Percentiles rank a stretch among this genome's conserved stretches.
Conservation (phyloP, 2,113 vertebrate species). For the Poeciliopsis turrubarensis region DNA sequence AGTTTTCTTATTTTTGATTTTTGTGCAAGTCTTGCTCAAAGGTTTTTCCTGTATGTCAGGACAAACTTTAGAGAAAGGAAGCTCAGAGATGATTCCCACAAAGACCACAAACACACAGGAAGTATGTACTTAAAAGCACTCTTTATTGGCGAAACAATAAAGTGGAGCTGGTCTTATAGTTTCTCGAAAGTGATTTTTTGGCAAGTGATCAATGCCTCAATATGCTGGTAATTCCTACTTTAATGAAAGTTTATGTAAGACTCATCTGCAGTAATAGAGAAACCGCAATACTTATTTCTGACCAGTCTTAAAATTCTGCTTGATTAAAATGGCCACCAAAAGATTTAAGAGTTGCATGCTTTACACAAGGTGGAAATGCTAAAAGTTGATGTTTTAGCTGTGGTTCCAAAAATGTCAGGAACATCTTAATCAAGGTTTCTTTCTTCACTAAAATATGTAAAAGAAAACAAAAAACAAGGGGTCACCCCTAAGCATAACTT, state of each 20-base stretch:
- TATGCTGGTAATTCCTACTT: constrained; percentile 1
- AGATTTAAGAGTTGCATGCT: not conserved
- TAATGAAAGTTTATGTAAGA: not conserved
- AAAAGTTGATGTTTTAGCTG: not conserved
- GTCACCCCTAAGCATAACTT: not conserved
- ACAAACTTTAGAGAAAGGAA: not conserved
- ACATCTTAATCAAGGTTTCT: not conserved
- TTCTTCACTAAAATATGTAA: too few species aligned
- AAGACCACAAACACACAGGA: constrained; percentile 4
- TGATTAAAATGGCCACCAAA: not conserved
- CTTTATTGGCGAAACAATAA: constrained; percentile 26
- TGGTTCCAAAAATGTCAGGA: not conserved
- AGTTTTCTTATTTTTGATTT: constrained; percentile 10
- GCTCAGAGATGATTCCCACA: constrained; percentile 8
- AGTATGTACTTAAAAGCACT: constrained; percentile 7
- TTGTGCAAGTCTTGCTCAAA: constrained; percentile 3
- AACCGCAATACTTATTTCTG: not conserved
- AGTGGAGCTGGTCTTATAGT: not conserved
- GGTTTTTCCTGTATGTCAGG: not conserved
- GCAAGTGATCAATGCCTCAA: constrained; percentile 1
- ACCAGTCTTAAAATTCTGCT: not conserved
- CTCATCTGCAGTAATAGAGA: not conserved
- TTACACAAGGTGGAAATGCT: not conserved
- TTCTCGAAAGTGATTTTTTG: constrained; percentile 6
- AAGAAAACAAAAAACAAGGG: not conserved